Base-by-base conservation (phyloP, 2,888 invertebrate species). In the Cryptocephalus moraei region DNA sequence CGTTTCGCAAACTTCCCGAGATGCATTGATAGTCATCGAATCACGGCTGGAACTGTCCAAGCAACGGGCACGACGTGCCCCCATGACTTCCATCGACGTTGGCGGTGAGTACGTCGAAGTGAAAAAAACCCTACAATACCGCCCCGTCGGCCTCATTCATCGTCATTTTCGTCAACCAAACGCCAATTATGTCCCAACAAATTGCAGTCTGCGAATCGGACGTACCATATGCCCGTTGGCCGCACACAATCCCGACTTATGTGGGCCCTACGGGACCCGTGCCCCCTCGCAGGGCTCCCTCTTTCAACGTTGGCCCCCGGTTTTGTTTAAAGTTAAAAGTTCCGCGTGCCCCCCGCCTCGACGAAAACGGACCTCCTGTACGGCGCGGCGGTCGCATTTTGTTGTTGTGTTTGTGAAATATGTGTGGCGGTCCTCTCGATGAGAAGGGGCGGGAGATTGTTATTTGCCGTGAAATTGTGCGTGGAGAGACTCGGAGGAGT, bases 311-410 rank as follows among this genome's bases (percentile, higher is more conserved):
- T 44, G 62, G 55, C 61, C 62, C 60, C 63, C 62, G 59, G 60
- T 61, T 63, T 62, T 62, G 62, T 63, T 60, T 62, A 59, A 62
- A 56, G 55, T 55, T 55, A 57, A 60, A 62, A 62, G 57, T 59
- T 54, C 52, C 22, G 22, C 47, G 49, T 50, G 49, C 51, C 53
- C 57, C 57, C 53, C 51, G 53, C 55, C 57, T 56, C 56, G 59
- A 59, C 56, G 58, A 59, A 53, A 57, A 22, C 59, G 61, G 61
- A 60, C 61, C 57, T 59, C 60, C 60, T 57, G 56, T 51, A 50
- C 47, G 39, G 44, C 43, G 45, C 47, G 39, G 44, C 43, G 45
- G 48, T 41, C 48, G 49, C 49, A 49, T 46, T 49, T 47, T 49
- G 47, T 49, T 53, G 49, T 49, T 47, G 50, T 52, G 47, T 49